Percentiles rank a stretch among this genome's conserved stretches.
phyloP scores from a whole-genome alignment of 2,888 invertebrate genomes.

The Drosophila flavopinicola region DNA sequence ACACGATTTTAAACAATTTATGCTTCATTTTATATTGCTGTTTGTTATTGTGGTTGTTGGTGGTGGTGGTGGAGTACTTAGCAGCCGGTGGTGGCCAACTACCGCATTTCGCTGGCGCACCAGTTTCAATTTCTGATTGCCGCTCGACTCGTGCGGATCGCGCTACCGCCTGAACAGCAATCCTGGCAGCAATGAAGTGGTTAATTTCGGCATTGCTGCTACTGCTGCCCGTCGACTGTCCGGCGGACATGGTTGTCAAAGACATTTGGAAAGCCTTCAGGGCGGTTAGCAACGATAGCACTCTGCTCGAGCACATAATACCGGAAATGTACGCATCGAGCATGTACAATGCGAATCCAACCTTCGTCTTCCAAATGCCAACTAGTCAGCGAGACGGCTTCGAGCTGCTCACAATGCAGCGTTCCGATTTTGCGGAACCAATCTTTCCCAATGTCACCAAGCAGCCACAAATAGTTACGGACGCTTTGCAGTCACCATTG shows the following conservation, averaged over 20 bases:
- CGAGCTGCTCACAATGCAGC: constrained; percentile 68
- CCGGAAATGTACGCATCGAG: constrained; percentile 79
- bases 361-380: constrained; percentile 79
- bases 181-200: constrained; percentile 32
- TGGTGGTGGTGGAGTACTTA: constrained; percentile 37
- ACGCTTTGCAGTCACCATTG: constrained; percentile 1
- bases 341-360: constrained; percentile 67
- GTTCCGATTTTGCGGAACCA: constrained; percentile 79
- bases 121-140: constrained; percentile 70
- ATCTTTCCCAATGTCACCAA: constrained; percentile 80
- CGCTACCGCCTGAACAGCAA: constrained; percentile 3
- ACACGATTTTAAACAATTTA: constrained; percentile 72
- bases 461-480: not conserved
- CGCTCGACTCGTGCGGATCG: constrained; percentile 60
- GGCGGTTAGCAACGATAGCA: constrained; percentile 73
- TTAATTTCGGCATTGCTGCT: constrained; percentile 10
- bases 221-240: constrained; percentile 10
- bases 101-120: constrained; percentile 68
- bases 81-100: constrained; percentile 49
- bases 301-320: constrained; percentile 67
- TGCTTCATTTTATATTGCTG: constrained; percentile 34
- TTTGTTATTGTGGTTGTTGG: constrained; percentile 8
- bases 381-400: constrained; percentile 26
- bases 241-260: constrained; percentile 50
- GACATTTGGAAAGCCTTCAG: constrained; percentile 79